Percentiles rank a stretch among this genome's conserved stretches.
phyloP scores from a whole-genome alignment of 2,888 invertebrate species.

The Elmis aenea region DNA sequence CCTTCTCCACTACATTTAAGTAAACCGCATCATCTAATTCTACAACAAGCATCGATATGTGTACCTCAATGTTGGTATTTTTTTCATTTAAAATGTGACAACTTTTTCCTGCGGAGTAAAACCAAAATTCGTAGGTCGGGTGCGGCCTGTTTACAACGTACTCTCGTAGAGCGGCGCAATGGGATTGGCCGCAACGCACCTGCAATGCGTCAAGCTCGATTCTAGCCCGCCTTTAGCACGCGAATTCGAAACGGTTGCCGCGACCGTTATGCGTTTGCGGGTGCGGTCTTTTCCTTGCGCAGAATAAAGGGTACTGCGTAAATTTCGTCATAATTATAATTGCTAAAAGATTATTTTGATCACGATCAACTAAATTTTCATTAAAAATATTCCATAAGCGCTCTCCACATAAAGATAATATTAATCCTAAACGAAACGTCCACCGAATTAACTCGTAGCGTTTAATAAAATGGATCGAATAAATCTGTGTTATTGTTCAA shows the following conservation, averaged over 20 bases:
- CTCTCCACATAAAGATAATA: too few species aligned
- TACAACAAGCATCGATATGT: too few species aligned
- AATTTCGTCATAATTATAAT: constrained; percentile 12
- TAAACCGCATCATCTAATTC: too few species aligned
- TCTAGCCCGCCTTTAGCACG: constrained; percentile 37
- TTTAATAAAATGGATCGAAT: too few species aligned
- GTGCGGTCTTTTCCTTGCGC: constrained; percentile 39
- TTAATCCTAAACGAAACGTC: too few species aligned
- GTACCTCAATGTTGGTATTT: too few species aligned
- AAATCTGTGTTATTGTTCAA: too few species aligned
- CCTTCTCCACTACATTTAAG: not conserved
- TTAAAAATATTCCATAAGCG: too few species aligned
- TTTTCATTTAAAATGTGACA: constrained; percentile 49
- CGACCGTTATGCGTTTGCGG: constrained; percentile 37
- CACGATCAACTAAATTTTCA: too few species aligned
- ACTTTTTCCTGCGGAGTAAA: constrained; percentile 59
- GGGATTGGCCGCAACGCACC: constrained; percentile 77
- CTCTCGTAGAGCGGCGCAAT: constrained; percentile 54
- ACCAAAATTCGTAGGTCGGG: constrained; percentile 53
- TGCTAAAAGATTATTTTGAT: too few species aligned
- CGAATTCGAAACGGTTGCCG: constrained; percentile 30
- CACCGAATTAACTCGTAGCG: too few species aligned
- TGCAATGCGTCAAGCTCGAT: constrained; percentile 74
- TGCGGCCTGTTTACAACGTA: constrained; percentile 69
- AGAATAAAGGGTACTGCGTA: constrained; percentile 15